phyloP scores from a whole-genome alignment of 2,113 vertebrate genomes.

The rat (Rattus norvegicus) region GRCr8 NC_086033.1:39980501-39981000 shows the following conservation, averaged over 20 bases:
- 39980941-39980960: slow-evolving; percentile 52
- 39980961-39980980: slow-evolving; percentile 51
- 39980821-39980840: neutral
- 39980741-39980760: neutral
- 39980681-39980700: neutral
- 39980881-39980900: slow-evolving; percentile 32
- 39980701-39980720: neutral
- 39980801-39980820: neutral
- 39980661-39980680: neutral
- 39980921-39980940: slow-evolving; percentile 54
- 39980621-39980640: neutral
- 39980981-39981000: slow-evolving; percentile 70
- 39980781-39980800: too few species aligned
- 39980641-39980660: neutral
- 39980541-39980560: slow-evolving; percentile 50
- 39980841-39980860: neutral
- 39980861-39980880: neutral
- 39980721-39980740: neutral
- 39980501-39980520: neutral
- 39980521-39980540: slow-evolving; percentile 45
- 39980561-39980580: neutral
- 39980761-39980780: too few species aligned
- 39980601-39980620: neutral
- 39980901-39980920: neutral
- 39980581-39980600: neutral